A percentile compares a stretch with the other conserved stretches of the same genome.
These are phyloP conservation scores for Phocides pigmalion DNA, from an alignment of 1,140 invertebrate genomes.

Conservation along the genomic window DNA sequence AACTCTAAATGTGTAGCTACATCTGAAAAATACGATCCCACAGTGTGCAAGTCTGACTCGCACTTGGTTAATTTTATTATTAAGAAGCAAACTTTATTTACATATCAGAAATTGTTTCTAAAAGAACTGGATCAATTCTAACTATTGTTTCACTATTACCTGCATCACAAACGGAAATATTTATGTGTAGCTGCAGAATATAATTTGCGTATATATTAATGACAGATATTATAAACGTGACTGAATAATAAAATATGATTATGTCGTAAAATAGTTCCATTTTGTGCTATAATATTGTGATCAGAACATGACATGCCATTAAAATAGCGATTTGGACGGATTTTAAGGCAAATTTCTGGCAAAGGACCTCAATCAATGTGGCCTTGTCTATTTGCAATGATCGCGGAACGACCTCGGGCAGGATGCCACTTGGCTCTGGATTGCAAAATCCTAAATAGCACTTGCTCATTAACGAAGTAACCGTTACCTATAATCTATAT, in stretches of 20 bases:
- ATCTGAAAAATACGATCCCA: too few relatives aligned
- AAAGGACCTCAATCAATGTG: slow-evolving; percentile 35
- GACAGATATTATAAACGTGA: too few relatives aligned
- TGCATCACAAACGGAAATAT: too few relatives aligned
- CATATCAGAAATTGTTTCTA: too few relatives aligned
- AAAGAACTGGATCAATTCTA: too few relatives aligned
- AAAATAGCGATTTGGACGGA: slow-evolving; percentile 13
- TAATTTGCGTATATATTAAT: too few relatives aligned
- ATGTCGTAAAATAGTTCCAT: background rate
- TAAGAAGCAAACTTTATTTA: too few relatives aligned
- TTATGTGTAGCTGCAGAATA: too few relatives aligned
- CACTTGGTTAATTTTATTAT: too few relatives aligned
- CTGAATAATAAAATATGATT: background rate
- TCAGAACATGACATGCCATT: background rate
- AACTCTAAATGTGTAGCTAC: too few relatives aligned
- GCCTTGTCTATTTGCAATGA: slow-evolving; percentile 31
- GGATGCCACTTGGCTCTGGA: slow-evolving; percentile 33
- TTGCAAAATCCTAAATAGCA: slow-evolving; percentile 22
- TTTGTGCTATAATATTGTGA: background rate
- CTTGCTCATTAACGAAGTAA: slow-evolving; percentile 25
- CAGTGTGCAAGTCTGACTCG: too few relatives aligned
- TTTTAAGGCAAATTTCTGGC: slow-evolving; percentile 24
- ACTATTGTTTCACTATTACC: too few relatives aligned
- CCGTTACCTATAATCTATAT: background rate
- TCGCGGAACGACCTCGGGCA: slow-evolving; percentile 23